phyloP scores from a whole-genome alignment of 2,113 vertebrate genomes.

The Sturnus vulgaris region DNA sequence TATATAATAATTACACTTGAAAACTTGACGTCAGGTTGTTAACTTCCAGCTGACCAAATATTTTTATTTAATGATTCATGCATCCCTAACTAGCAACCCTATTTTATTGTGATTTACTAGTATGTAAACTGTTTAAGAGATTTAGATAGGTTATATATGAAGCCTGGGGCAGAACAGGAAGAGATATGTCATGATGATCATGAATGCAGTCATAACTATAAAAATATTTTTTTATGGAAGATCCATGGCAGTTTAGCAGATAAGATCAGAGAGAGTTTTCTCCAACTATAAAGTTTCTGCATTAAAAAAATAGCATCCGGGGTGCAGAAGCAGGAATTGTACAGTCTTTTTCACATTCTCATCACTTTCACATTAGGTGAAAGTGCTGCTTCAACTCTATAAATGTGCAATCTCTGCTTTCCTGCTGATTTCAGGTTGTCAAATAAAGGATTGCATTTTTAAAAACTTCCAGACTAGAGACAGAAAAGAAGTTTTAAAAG shows the following conservation, averaged over 20 bases:
- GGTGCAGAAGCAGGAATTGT: background rate
- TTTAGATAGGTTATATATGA: background rate
- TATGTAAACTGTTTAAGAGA: background rate
- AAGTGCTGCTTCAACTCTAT: background rate
- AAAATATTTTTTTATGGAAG: background rate
- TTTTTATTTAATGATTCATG: background rate
- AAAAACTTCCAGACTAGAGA: background rate
- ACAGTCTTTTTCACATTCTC: background rate
- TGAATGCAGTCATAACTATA: background rate
- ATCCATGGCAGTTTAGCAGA: background rate
- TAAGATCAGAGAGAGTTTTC: background rate
- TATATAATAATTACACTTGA: background rate
- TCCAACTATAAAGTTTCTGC: background rate
- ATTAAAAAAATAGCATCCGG: background rate
- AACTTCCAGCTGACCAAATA: background rate
- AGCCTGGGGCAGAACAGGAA: background rate
- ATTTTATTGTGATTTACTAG: background rate
- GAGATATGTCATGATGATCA: background rate
- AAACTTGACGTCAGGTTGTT: background rate
- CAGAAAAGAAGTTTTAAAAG: background rate
- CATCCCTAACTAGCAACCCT: background rate
- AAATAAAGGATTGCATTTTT: background rate
- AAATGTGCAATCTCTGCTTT: background rate
- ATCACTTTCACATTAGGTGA: background rate
- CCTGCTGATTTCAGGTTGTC: background rate